Evolutionary conservation across 2,113 vertebrate species (phyloP).

Genomic region (Clarias magur): DNA sequence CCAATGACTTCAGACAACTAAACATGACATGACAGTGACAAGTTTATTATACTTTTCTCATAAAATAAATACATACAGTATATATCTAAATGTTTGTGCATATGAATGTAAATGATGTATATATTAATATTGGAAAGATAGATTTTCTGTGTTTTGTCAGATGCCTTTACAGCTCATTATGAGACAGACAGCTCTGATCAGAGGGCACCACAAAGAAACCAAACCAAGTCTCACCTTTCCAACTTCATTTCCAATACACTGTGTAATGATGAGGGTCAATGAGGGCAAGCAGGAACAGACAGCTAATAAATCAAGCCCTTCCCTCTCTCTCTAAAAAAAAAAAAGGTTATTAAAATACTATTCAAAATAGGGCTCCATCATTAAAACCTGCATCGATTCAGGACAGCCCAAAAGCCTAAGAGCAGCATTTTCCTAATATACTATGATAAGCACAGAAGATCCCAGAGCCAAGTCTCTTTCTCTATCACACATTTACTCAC

Average conservation of each 20-base stretch:
- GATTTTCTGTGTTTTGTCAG: background rate
- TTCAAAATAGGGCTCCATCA: conserved; percentile 74
- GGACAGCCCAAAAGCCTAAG: conserved; percentile 65
- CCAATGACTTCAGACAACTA: background rate
- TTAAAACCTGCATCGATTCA: conserved; percentile 73
- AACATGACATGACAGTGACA: background rate
- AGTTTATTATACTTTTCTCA: background rate
- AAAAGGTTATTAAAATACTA: conserved; percentile 59
- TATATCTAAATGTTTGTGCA: too few relatives aligned
- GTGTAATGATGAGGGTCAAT: conserved; percentile 64
- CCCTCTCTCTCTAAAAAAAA: conserved; percentile 64
- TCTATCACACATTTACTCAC: conserved; percentile 19
- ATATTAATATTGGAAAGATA: too few relatives aligned
- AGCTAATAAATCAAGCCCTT: conserved; percentile 76
- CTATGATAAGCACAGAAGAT: conserved; percentile 65
- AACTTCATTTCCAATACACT: conserved; percentile 64
- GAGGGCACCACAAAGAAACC: conserved; percentile 3
- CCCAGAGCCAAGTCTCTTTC: conserved; percentile 27
- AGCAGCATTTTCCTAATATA: conserved; percentile 73
- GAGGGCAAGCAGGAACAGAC: conserved; percentile 73
- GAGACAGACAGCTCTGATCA: conserved; percentile 23
- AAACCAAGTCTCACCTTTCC: conserved; percentile 23
- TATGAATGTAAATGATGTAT: too few relatives aligned
- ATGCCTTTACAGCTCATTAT: conserved; percentile 17
- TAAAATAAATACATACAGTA: background rate